Evolutionary conservation across 1,140 invertebrate species (phyloP).

Genomic region (Drosophila micromelanica): DNA sequence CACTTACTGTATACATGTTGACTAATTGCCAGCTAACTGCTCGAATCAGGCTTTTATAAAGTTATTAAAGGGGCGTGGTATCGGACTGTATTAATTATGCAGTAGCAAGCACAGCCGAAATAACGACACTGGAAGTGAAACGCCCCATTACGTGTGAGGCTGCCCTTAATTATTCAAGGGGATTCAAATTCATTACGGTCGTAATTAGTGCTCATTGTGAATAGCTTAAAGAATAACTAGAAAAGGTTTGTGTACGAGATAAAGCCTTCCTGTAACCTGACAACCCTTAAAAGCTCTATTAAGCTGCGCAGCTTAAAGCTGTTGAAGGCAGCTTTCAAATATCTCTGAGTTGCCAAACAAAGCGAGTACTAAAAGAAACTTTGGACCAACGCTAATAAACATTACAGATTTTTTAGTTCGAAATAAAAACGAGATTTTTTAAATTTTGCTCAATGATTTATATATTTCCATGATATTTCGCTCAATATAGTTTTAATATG

Average conservation of each 20-base stretch:
- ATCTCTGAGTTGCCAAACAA: too few species aligned
- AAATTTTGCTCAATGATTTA: constrained; percentile 76
- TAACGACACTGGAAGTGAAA: constrained; percentile 18
- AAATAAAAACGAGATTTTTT: constrained; percentile 2
- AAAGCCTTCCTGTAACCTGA: neutral
- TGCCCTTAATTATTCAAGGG: constrained; percentile 63
- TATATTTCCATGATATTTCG: constrained; percentile 78
- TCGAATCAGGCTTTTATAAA: constrained; percentile 62
- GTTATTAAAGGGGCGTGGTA: constrained; percentile 44
- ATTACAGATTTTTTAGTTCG: too few species aligned
- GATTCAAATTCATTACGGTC: neutral
- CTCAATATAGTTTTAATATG: constrained; percentile 75
- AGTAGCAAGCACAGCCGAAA: constrained; percentile 21
- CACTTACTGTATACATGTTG: constrained; percentile 56
- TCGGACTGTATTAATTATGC: constrained; percentile 46
- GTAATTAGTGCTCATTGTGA: neutral
- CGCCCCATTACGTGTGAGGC: constrained; percentile 65
- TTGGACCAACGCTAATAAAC: neutral
- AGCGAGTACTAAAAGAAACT: neutral
- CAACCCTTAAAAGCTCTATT: constrained; percentile 6
- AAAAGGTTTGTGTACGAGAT: neutral
- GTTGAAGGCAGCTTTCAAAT: neutral
- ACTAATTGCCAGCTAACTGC: constrained; percentile 58
- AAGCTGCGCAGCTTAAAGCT: neutral
- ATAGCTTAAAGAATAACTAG: neutral